Conservation (phyloP, 2,113 vertebrate species). For the Struthidea cinerea region DNA sequence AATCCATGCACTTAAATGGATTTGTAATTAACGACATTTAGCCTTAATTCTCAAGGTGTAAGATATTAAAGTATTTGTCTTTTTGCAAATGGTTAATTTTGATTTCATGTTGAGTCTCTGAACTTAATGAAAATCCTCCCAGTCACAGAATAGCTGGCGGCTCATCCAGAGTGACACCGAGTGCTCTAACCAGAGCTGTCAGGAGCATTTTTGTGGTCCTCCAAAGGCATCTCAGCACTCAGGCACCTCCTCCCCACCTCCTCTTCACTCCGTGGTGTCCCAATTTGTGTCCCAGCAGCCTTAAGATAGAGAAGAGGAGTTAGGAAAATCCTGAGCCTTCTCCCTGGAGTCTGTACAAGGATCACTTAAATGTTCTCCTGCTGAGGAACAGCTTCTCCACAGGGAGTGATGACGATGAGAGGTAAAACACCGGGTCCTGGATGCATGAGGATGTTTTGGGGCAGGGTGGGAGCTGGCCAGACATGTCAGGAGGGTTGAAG, state of each 20-base stretch:
- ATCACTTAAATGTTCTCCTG: background rate
- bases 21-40: background rate
- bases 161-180: fast-evolving
- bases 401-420: background rate
- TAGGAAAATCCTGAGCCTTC: background rate
- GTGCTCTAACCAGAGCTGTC: background rate
- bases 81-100: background rate
- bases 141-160: background rate
- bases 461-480: background rate
- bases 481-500: fast-evolving
- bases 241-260: background rate
- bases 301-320: background rate
- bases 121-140: background rate
- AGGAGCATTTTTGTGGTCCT: background rate
- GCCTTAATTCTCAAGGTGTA: background rate
- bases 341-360: background rate
- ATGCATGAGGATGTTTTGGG: background rate
- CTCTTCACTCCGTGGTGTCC: background rate
- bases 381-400: background rate
- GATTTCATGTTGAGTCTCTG: background rate
- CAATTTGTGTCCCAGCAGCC: background rate
- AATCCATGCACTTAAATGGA: background rate
- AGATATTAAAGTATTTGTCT: background rate
- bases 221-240: background rate
- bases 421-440: fast-evolving